Evolutionary conservation across 2,888 invertebrate species (phyloP).

Genomic region (Trachelus stipa): DNA sequence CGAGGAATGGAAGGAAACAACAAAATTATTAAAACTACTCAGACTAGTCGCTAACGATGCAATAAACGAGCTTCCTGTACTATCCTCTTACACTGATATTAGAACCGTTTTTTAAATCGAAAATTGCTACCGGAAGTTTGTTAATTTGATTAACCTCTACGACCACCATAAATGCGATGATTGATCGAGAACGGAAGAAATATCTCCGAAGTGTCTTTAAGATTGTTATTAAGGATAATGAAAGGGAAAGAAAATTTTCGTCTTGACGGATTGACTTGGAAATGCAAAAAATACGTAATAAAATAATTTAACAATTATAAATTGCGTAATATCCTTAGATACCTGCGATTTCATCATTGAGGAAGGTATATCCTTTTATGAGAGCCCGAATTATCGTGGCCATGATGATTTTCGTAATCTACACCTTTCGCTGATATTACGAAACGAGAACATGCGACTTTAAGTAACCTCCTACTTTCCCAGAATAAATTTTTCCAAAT

Average conservation of each 20-base stretch:
- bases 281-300: background rate
- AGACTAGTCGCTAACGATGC: background rate
- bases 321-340: constrained; percentile 10
- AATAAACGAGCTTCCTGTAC: background rate
- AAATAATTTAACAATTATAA: background rate
- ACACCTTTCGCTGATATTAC: background rate
- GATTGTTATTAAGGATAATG: background rate
- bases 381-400: constrained; percentile 47
- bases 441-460: background rate
- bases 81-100: background rate
- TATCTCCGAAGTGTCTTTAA: background rate
- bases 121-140: background rate
- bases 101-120: background rate
- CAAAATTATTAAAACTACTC: background rate
- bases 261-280: too few relatives aligned
- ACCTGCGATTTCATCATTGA: constrained; percentile 59
- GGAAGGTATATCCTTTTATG: constrained; percentile 41
- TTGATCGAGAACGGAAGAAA: background rate
- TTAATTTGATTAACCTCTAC: background rate
- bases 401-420: constrained; percentile 39
- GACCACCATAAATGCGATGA: background rate
- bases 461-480: background rate
- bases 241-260: background rate
- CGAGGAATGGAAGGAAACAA: constrained; percentile 43
- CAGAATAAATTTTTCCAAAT: background rate